phyloP scores from a whole-genome alignment of 2,113 vertebrate genomes.

The Pituophis catenifer region DNA sequence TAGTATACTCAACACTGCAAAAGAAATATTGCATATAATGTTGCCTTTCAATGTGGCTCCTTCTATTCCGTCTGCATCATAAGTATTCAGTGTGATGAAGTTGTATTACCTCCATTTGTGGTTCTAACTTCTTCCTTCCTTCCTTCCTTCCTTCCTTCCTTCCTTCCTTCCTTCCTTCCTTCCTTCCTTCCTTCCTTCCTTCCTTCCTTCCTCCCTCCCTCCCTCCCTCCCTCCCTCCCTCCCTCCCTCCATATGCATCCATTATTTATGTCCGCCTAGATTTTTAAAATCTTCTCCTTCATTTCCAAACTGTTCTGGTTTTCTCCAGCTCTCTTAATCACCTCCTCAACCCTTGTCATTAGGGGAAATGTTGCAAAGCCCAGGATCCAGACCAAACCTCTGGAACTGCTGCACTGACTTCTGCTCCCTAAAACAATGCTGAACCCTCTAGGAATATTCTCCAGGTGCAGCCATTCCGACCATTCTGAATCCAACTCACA shows the following conservation, averaged over 20 bases:
- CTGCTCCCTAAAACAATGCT: neutral
- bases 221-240: too few relatives aligned
- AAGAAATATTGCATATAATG: too few relatives aligned
- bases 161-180: too few relatives aligned
- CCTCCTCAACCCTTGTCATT: neutral
- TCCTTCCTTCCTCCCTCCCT: too few relatives aligned
- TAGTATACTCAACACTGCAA: too few relatives aligned
- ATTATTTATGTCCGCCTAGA: neutral
- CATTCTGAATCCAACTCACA: neutral
- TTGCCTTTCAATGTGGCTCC: too few relatives aligned
- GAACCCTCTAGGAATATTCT: neutral
- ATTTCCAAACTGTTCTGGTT: neutral
- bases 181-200: too few relatives aligned
- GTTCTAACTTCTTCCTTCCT: too few relatives aligned
- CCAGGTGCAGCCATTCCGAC: neutral
- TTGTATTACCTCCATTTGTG: too few relatives aligned
- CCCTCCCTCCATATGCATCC: neutral
- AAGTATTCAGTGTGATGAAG: too few relatives aligned
- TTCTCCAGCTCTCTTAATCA: neutral
- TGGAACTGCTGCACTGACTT: neutral
- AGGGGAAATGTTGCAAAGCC: neutral
- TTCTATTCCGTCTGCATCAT: too few relatives aligned
- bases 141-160: too few relatives aligned
- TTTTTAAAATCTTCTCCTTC: neutral
- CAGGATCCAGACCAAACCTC: neutral